Base-by-base conservation (phyloP, 2,888 invertebrate species). In the Ctena decussata region DNA sequence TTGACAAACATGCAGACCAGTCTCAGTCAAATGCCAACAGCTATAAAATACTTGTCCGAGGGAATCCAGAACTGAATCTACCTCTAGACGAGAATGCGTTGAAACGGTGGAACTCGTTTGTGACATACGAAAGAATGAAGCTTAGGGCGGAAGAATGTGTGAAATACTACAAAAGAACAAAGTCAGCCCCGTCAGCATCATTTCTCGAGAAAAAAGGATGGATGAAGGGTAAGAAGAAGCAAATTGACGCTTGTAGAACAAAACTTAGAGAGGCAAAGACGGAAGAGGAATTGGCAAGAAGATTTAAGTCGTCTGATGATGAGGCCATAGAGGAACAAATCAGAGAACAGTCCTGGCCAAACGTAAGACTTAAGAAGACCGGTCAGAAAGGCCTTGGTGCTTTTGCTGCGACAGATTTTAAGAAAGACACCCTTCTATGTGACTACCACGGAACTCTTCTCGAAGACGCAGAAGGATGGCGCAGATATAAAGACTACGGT, bases 361-460 rank as follows among this genome's bases (percentile, higher is more conserved):
- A 60, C 21, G 60, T 60, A 27, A 24, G 30, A 30, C 8, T 30
- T 27, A 6, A 30, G 30, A 49, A 49, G 49, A 30, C 30, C 11
- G 60, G 30, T 60, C 6, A 60, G 21, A 60, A 60, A 30, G 60
- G 60, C 18, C 1, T 24, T 15, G 75, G 24, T 12, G 24, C 60
- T 39, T 57, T 37, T n/a, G 53, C 75, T 37, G 39, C 57, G 24
- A 27, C 37, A 18, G 60, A 35, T 21, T 27, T 75, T 12, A 41
- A 75, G 27, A 35, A 35, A 27, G 75, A 57, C 15, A 39, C 53
- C n/a, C 35, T 60, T 32, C 57, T 75, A n/a, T 60, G 39, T 39
- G 75, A 75, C 57, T 60, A 75, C 27, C 39, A 75, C 24, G 39
- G 75, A 32, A 57, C 37, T n/a, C 74, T 74, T 24, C 57, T 60